These are phyloP conservation scores for Drosophila flavopinicola DNA, from an alignment of 2,888 invertebrate species.

Conservation along the genomic window DNA sequence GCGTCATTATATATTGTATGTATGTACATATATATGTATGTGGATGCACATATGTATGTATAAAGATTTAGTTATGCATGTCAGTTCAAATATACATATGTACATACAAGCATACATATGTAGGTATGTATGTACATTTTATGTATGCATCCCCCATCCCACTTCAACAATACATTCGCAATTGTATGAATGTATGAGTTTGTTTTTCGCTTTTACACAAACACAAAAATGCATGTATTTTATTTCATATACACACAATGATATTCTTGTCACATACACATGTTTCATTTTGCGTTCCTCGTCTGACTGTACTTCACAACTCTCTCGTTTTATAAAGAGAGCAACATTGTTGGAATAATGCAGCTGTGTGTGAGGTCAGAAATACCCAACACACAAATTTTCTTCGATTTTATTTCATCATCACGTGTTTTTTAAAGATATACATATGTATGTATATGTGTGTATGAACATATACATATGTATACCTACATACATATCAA, in stretches of 20 bases:
- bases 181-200: slow-evolving; percentile 37
- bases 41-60: slow-evolving; percentile 9
- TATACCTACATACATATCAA: neutral
- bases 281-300: slow-evolving; percentile 73
- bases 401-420: slow-evolving; percentile 50
- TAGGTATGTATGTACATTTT: slow-evolving; percentile 28
- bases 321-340: slow-evolving; percentile 60
- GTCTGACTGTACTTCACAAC: slow-evolving; percentile 74
- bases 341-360: slow-evolving; percentile 59
- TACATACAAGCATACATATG: slow-evolving; percentile 31
- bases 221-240: slow-evolving; percentile 59
- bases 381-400: slow-evolving; percentile 63
- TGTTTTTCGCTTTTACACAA: slow-evolving; percentile 59
- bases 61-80: slow-evolving; percentile 29
- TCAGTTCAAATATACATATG: slow-evolving; percentile 11
- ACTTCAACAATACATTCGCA: slow-evolving; percentile 45
- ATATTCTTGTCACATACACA: slow-evolving; percentile 64
- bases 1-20: slow-evolving; percentile 8
- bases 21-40: neutral
- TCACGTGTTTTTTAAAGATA: slow-evolving; percentile 38
- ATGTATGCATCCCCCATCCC: slow-evolving; percentile 18
- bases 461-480: neutral
- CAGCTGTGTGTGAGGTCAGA: slow-evolving; percentile 70
- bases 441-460: neutral
- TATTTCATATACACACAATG: slow-evolving; percentile 55